Conservation (phyloP, 2,113 vertebrate genomes). For the Rostratula benghalensis region DNA sequence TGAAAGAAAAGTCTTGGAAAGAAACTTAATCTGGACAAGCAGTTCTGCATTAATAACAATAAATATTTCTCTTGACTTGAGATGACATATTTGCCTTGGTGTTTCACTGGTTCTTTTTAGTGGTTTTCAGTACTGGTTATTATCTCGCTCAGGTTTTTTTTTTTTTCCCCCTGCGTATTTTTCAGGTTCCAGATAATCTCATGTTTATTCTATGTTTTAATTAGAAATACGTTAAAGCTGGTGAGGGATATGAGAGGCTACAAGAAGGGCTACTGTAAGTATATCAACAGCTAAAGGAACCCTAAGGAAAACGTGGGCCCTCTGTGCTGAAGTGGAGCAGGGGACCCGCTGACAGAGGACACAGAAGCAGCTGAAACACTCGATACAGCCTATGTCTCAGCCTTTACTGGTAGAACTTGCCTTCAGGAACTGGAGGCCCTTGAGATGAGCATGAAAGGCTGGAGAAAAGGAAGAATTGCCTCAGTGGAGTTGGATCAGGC, state of each 20-base stretch:
- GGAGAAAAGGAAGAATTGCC: background rate
- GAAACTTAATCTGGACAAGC: background rate
- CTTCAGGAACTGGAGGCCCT: background rate
- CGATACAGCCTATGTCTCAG: fast-evolving
- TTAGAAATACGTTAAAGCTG: background rate
- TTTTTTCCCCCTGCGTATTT: background rate
- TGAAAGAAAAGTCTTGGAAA: background rate
- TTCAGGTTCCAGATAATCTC: background rate
- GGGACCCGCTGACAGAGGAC: background rate
- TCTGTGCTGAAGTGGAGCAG: background rate
- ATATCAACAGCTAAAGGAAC: background rate
- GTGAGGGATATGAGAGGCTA: background rate
- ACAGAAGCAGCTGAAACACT: background rate
- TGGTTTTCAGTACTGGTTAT: background rate
- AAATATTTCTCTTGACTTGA: slow-evolving; percentile 12
- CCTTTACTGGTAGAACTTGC: background rate
- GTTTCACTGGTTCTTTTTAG: background rate
- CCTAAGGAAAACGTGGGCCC: background rate
- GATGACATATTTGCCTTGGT: background rate
- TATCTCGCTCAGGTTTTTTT: background rate
- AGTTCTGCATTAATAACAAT: slow-evolving; percentile 16
- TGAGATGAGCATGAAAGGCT: too few species aligned
- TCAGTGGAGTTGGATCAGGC: background rate
- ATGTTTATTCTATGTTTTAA: background rate
- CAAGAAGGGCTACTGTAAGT: background rate